Percentiles rank a stretch among this genome's conserved stretches.
These are phyloP conservation scores for Streptopelia turtur DNA, from an alignment of 2,797 vertebrate species.

Conservation along the genomic window DNA sequence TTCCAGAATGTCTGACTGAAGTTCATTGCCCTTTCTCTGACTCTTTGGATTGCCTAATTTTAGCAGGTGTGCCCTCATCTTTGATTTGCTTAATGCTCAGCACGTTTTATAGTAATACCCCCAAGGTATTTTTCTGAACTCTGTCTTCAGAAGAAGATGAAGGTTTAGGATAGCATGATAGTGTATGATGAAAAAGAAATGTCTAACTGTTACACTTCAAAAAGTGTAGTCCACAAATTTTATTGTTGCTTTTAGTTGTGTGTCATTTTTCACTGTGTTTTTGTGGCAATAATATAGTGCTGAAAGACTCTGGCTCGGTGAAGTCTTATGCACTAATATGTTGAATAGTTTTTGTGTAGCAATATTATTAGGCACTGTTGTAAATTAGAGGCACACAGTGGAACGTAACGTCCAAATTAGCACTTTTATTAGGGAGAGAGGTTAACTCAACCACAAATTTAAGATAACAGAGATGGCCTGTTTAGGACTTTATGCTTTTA, in stretches of 20 bases:
- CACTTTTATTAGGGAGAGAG: background rate
- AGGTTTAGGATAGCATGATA: background rate
- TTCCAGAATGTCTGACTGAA: background rate
- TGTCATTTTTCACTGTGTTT: background rate
- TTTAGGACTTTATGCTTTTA: background rate
- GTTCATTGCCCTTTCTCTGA: slow-evolving; percentile 9
- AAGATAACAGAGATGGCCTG: background rate
- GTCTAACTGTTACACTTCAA: background rate
- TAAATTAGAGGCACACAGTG: background rate
- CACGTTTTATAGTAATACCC: background rate
- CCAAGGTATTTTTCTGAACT: background rate
- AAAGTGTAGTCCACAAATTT: background rate
- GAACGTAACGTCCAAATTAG: background rate
- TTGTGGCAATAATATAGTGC: background rate
- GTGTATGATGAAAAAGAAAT: background rate
- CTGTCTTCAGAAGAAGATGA: background rate
- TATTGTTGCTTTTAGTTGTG: background rate
- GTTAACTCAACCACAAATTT: background rate
- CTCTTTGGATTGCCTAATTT: background rate
- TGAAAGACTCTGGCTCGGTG: background rate
- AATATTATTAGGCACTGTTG: background rate
- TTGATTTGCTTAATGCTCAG: background rate
- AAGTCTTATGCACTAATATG: background rate
- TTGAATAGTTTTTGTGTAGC: background rate
- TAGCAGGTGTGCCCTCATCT: slow-evolving; percentile 17